Base-by-base conservation (phyloP, 1,140 invertebrate species). In the Cydia amplana region DNA sequence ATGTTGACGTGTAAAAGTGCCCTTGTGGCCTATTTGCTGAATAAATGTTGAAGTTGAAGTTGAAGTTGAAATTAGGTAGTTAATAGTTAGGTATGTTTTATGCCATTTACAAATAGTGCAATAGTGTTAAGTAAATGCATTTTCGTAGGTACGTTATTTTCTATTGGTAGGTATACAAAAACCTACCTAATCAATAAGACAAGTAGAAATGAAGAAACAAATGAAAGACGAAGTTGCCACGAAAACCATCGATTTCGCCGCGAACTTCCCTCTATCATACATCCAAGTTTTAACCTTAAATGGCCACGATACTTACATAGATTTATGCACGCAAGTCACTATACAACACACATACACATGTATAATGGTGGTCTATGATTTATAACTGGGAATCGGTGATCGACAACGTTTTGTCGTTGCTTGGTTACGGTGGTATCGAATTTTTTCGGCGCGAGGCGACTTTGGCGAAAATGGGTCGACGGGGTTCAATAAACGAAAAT, bases 351-450 rank as follows among this genome's bases (percentile, higher is more conserved):
- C 28, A 73, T 72, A 40, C 25, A 49, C 65, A 40, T 40, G 16
- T 18, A 70, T 70, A 70, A 70, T 40, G 65, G 65, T 70, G 49
- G 49, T 51, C 60, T 80, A 72, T 80, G 78, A 77, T 76, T 77
- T 75, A 77, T 76, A 46, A 73, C 43, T 20, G 40, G 18, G 23
- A 75, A 67, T 65, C 46, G 32, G 75, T 70, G 65, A 72, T 60
- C 72, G 64, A 77, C 76, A 75, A 65, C 49, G 60, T 23, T 60
- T 43, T 46, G n/a, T 49, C 23, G 78, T 80, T 77, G 78, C 78
- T 64, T 74, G 43, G 78, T n/a, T 72, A 80, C 78, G 67, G 74
- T 75, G 74, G 32, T 80, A 80, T 80, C 55, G 78, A 80, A 77
- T 73, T 74, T 77, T 74, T 77, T 79, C n/a, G 9, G 23, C 4